Conservation (phyloP, 2,797 vertebrate genomes). For the Danionella dracula region DNA sequence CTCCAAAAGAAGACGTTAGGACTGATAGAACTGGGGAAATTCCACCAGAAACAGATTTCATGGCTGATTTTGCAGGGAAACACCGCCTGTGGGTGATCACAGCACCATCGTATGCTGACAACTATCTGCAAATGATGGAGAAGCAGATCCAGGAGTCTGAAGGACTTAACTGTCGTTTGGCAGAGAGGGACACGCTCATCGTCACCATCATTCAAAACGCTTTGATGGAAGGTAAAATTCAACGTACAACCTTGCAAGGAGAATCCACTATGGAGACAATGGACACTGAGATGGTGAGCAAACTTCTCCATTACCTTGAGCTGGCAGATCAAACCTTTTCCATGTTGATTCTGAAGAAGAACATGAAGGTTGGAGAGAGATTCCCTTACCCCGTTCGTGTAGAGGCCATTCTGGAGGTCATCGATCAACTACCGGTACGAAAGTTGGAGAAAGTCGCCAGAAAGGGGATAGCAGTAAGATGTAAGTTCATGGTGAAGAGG, state of each 20-base stretch:
- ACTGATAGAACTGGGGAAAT: slow-evolving; percentile 32
- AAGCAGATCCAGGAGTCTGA: slow-evolving; percentile 71
- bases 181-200: slow-evolving; percentile 72
- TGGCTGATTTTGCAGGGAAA: slow-evolving; percentile 68
- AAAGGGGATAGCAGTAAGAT: slow-evolving; percentile 60
- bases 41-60: slow-evolving; percentile 60
- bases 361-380: slow-evolving; percentile 63
- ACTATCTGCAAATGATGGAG: slow-evolving; percentile 76
- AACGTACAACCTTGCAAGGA: slow-evolving; percentile 63
- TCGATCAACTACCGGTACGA: slow-evolving; percentile 72
- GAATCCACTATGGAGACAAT: slow-evolving; percentile 61
- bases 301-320: slow-evolving; percentile 68
- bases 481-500: slow-evolving; percentile 64
- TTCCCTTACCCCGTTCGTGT: slow-evolving; percentile 73
- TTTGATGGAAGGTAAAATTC: slow-evolving; percentile 75
- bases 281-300: slow-evolving; percentile 67
- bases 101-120: slow-evolving; percentile 62
- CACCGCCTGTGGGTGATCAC: slow-evolving; percentile 74
- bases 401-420: slow-evolving; percentile 69
- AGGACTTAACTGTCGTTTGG: slow-evolving; percentile 68
- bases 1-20: slow-evolving; percentile 46
- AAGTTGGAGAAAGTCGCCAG: slow-evolving; percentile 72
- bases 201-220: slow-evolving; percentile 76
- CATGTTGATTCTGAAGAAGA: slow-evolving; percentile 75
- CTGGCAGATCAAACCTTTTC: slow-evolving; percentile 65